These are phyloP conservation scores for Crotalus viridis DNA, from an alignment of 2,113 vertebrate species.

Conservation along the genomic window DNA sequence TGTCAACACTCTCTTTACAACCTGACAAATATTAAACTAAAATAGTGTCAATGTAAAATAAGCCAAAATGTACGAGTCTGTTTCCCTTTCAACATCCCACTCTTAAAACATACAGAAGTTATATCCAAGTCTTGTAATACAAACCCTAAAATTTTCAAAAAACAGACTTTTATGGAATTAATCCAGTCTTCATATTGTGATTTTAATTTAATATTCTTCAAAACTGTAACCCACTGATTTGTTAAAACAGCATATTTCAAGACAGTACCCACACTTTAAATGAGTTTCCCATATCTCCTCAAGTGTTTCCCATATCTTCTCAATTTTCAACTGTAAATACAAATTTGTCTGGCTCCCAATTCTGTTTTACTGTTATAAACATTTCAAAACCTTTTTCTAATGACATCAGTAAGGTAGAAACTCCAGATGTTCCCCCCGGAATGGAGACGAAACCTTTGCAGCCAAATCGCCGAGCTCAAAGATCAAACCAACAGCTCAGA, in stretches of 20 bases:
- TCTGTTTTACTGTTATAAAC: neutral
- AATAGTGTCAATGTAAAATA: neutral
- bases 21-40: neutral
- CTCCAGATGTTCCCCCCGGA: neutral
- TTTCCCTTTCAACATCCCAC: too few species aligned
- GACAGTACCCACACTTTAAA: neutral
- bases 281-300: neutral
- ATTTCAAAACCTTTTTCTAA: neutral
- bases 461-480: too few species aligned
- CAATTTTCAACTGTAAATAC: neutral
- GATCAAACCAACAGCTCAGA: too few species aligned
- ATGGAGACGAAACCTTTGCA: too few species aligned
- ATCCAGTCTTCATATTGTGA: neutral
- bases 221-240: neutral
- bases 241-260: neutral
- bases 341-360: neutral
- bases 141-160: neutral
- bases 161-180: neutral
- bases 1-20: neutral
- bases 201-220: neutral
- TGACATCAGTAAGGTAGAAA: neutral
- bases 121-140: neutral
- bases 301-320: neutral
- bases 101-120: neutral
- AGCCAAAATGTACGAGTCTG: neutral